Base-by-base conservation (phyloP, 2,113 vertebrate species). In the Chlorocebus sabaeus region DNA sequence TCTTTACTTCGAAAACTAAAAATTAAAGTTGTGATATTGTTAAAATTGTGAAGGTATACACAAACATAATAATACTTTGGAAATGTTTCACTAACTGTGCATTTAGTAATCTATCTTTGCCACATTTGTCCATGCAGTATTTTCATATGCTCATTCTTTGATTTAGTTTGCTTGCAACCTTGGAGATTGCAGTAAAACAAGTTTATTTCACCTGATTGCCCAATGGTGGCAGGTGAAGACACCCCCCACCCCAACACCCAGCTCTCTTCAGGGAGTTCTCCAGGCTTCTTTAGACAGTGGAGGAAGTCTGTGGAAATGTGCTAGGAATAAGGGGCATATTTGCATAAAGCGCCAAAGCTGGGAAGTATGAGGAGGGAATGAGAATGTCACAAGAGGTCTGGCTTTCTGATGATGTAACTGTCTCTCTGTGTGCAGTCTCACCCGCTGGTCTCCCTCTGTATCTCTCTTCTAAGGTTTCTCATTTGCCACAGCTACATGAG, bases 401-500 rank as follows among this genome's bases (percentile, higher is more conserved):
- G 7, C 48, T 79, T 79, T 73, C 78, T 79, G 91, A 27, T 32
- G 72, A 89, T n/a, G 70, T n/a, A 76, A 72, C 43, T 25, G 30
- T 57, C 57, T 45, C 50, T 68, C 13, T 83, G 22, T 7, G 13
- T 3, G 14, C 27, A 23, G 6, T 13, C n/a, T 68, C 32, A 6
- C 32, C 20, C 40, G 3, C 20, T 25, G 2, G 0, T 52, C 14
- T 88, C 72, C 25, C 76, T 57, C 17, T 75, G 48, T 67, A n/a
- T 86, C 55, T 72, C 43, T 48, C n/a, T 22, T 75, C 55, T 18
- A 5, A 64, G 27, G 11, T 27, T 85, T 93, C 78, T 97, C 57
- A 27, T 76, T 96, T 93, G 52, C 95, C 93, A 97, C 23, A 93
- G 35, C 55, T 55, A 64, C 40, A 68, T 95, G 78, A 97, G 50